Conservation (phyloP, 2,113 vertebrate genomes). For the Nannobrachium achirus region DNA sequence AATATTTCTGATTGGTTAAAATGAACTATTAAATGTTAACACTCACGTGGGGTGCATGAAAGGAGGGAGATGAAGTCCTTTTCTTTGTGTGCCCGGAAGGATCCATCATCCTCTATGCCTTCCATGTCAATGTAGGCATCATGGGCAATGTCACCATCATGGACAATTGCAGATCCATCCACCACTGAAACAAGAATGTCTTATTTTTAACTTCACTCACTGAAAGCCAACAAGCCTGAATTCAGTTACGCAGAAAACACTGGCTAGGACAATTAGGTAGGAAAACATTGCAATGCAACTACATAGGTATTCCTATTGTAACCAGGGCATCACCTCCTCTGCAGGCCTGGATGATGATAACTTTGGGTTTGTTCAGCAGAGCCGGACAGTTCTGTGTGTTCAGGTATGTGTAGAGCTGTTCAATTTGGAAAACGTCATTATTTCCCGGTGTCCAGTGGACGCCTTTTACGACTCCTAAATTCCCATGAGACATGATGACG, state of each 20-base stretch:
- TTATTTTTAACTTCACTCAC: neutral
- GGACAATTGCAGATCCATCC: slow-evolving; percentile 31
- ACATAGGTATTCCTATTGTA: neutral
- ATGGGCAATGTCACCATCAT: slow-evolving; percentile 11
- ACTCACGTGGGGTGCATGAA: slow-evolving; percentile 83
- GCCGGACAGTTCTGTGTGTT: slow-evolving; percentile 74
- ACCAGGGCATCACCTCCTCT: slow-evolving; percentile 78
- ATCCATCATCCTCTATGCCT: slow-evolving; percentile 50
- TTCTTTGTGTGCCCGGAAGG: slow-evolving; percentile 69
- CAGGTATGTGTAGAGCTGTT: slow-evolving; percentile 76
- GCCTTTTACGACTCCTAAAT: too few relatives aligned
- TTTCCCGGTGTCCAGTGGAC: too few relatives aligned
- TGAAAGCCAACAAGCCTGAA: neutral
- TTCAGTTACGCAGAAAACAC: neutral
- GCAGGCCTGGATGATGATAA: slow-evolving; percentile 90
- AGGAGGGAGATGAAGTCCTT: slow-evolving; percentile 85
- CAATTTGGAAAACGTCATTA: too few relatives aligned
- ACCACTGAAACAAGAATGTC: slow-evolving; percentile 46
- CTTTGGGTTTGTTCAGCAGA: slow-evolving; percentile 85
- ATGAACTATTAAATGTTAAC: neutral
- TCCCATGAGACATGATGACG: too few relatives aligned
- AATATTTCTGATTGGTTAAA: neutral
- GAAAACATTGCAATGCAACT: neutral
- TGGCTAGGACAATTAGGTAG: neutral
- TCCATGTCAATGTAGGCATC: neutral